Evolutionary conservation across 2,888 invertebrate species (phyloP), one percentile per base, ranked within the genome.

Genomic region (Sarcophaga carnaria): DNA sequence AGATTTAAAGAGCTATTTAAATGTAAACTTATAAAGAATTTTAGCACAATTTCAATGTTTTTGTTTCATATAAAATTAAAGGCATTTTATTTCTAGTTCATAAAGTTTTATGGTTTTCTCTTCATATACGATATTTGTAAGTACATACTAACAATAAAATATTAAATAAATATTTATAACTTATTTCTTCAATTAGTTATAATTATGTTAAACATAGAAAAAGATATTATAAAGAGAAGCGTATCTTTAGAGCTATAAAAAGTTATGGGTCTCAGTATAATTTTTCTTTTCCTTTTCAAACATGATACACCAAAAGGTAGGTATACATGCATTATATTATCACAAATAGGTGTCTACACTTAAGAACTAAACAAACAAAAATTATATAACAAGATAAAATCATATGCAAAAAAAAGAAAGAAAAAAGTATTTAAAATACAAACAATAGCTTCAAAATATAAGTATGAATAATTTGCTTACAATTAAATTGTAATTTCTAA

Each of bases 321-420:
- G 11, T 75, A 67, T 83, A 54, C 74, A 69, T 74, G 75, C 27
- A 75, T 62, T 70, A 47, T 47, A 22, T 79, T 83, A 83, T 83
- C 79, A 83, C 79, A 83, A 78, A 74, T 71, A 60, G 70, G 17
- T 62, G 27, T 17, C 72, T 72, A 83, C 60, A 71, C 67, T 83
- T 60, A 71, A 76, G 10, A 66, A 47, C 66, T 71, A 81, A 70
- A 70, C 6, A 59, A 59, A 67, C 22, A 72, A 60, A 75, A 47
- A 22, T 54, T 62, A 83, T 62, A 54, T 17, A 67, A 72, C 47
- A 62, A 66, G 20, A 25, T 71, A 54, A 70, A 54, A 47, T 67
- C 47, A 67, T 37, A 67, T 47, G 27, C 25, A 17, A 37, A 20
- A 17, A 37, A 20, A 17, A 66, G 25, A 0, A 17, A n/a, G 10